phyloP scores from a whole-genome alignment of 2,113 vertebrate genomes.

The Clarias macrocephalus region DNA sequence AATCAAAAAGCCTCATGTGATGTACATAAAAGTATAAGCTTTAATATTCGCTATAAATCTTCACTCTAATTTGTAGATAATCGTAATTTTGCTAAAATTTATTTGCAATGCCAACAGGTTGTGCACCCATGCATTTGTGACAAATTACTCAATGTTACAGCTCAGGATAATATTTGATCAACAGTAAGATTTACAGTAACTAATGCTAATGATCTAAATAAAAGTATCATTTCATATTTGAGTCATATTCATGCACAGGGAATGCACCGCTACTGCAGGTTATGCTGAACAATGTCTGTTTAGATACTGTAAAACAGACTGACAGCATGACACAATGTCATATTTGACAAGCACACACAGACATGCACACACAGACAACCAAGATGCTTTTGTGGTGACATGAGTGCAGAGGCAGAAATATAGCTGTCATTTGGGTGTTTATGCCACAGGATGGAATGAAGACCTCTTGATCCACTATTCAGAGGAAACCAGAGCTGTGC shows the following conservation, averaged over 20 bases:
- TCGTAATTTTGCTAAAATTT: background rate
- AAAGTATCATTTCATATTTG: slow-evolving; percentile 4
- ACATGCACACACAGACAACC: slow-evolving; percentile 3
- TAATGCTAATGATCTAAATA: background rate
- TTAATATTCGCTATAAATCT: background rate
- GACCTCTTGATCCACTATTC: slow-evolving; percentile 41
- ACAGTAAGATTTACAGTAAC: background rate
- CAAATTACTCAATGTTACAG: slow-evolving; percentile 8
- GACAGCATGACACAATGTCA: background rate
- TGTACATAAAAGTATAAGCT: background rate
- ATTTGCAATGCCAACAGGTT: background rate
- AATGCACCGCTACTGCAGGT: background rate
- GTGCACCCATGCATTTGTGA: slow-evolving; percentile 8
- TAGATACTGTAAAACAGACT: slow-evolving; percentile 1
- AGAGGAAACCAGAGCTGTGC: slow-evolving; percentile 46
- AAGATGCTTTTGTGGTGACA: slow-evolving; percentile 46
- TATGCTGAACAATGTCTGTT: background rate
- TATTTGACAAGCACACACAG: slow-evolving; percentile 1
- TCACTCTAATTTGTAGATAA: background rate
- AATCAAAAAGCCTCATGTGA: background rate
- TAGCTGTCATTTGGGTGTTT: slow-evolving; percentile 38
- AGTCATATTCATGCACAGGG: background rate
- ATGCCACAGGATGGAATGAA: slow-evolving; percentile 38
- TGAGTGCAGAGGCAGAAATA: slow-evolving; percentile 49
- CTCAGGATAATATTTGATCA: slow-evolving; percentile 19